Conservation (phyloP, 23 tunicate species). For the Ascidia mentula region DNA sequence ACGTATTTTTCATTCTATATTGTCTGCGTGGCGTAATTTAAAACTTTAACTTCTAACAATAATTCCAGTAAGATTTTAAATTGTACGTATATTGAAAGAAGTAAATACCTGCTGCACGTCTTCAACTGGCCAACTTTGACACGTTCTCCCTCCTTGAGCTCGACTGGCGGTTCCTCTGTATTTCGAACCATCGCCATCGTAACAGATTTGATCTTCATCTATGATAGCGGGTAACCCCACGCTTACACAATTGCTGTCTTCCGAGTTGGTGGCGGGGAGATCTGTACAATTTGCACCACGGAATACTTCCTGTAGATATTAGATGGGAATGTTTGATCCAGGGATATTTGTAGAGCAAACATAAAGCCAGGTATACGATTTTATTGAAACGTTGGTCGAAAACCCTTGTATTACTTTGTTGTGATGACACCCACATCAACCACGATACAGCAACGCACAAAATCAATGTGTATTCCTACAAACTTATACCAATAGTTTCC, state of each 20-base stretch:
- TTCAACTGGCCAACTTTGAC: conserved; percentile 62
- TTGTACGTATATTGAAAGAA: background rate
- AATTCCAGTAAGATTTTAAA: too few relatives aligned
- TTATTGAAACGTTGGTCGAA: conserved; percentile 1
- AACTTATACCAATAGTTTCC: too few relatives aligned
- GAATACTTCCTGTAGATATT: conserved; percentile 53
- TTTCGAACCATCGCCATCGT: conserved; percentile 50
- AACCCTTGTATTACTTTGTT: too few relatives aligned
- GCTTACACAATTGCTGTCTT: conserved; percentile 41
- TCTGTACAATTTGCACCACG: conserved; percentile 44
- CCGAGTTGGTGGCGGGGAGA: conserved; percentile 47
- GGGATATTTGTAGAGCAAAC: too few relatives aligned
- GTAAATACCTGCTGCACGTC: conserved; percentile 16
- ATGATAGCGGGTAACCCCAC: conserved; percentile 42
- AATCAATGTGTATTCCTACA: too few relatives aligned
- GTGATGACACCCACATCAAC: too few relatives aligned
- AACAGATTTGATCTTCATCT: conserved; percentile 49
- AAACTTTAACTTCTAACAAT: too few relatives aligned
- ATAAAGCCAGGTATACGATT: too few relatives aligned
- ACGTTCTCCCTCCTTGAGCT: conserved; percentile 49
- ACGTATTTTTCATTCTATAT: too few relatives aligned
- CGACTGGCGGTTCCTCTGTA: conserved; percentile 56
- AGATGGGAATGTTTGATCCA: too few relatives aligned
- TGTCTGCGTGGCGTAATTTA: too few relatives aligned
- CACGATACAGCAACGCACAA: too few relatives aligned